These are phyloP conservation scores for Ormyrus thymus DNA, from an alignment of 2,888 invertebrate genomes.

Conservation along the genomic window DNA sequence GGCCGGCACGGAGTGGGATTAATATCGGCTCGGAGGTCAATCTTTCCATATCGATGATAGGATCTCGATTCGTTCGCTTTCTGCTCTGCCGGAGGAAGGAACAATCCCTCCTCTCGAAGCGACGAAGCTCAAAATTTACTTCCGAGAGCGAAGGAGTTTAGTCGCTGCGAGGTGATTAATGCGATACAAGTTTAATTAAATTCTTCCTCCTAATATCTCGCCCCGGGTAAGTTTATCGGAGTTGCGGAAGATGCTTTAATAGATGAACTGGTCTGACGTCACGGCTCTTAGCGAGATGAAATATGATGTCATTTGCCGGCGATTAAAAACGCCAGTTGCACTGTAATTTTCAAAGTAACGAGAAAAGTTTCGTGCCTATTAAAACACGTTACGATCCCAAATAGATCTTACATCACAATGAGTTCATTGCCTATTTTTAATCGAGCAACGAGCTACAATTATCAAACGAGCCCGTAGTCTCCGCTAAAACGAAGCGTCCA, in stretches of 20 bases:
- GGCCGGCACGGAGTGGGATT: too few relatives aligned
- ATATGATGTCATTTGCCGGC: conserved; percentile 26
- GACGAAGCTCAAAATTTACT: too few relatives aligned
- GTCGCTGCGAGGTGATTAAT: too few relatives aligned
- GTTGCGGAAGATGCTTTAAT: background rate
- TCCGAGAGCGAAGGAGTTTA: too few relatives aligned
- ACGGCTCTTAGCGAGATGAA: conserved; percentile 22
- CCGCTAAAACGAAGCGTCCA: too few relatives aligned
- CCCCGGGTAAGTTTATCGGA: conserved; percentile 1
- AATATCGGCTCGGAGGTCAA: too few relatives aligned
- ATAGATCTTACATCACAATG: conserved; percentile 34
- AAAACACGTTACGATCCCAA: conserved; percentile 2
- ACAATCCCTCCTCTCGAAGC: too few relatives aligned
- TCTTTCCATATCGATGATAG: too few relatives aligned
- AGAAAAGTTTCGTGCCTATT: background rate
- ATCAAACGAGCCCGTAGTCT: too few relatives aligned
- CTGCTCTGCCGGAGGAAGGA: too few relatives aligned
- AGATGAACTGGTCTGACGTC: background rate
- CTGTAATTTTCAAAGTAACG: background rate
- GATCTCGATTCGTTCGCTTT: too few relatives aligned
- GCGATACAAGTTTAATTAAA: conserved; percentile 12
- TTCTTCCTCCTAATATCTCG: background rate
- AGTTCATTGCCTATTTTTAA: conserved; percentile 30
- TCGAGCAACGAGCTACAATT: too few relatives aligned
- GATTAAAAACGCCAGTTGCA: background rate